Percentiles rank a stretch among this genome's conserved stretches.
phyloP scores from a whole-genome alignment of 2,113 vertebrate genomes.

The Conger conger region DNA sequence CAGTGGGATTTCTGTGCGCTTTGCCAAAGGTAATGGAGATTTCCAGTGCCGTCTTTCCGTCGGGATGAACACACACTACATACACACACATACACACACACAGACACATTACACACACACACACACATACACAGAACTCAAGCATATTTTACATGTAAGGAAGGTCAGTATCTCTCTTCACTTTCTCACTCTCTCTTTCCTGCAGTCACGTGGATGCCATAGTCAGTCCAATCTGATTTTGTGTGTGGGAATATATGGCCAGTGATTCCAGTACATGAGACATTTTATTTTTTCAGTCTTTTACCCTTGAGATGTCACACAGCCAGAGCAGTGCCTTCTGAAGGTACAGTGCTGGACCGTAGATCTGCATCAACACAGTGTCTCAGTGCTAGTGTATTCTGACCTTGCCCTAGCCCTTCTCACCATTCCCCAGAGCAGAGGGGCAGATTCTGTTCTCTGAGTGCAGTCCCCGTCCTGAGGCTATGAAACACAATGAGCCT shows the following conservation, averaged over 20 bases:
- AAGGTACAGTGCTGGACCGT: background rate
- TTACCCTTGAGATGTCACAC: background rate
- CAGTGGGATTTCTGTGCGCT: conserved; percentile 22
- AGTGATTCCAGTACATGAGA: background rate
- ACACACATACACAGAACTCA: background rate
- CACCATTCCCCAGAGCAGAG: background rate
- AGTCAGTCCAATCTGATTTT: background rate
- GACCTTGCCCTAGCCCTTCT: background rate
- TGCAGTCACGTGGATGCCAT: background rate
- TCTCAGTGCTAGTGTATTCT: background rate
- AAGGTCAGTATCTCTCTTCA: background rate
- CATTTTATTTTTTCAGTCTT: background rate
- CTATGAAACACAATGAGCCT: background rate
- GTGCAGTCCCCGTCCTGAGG: conserved; percentile 6
- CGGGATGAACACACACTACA: background rate
- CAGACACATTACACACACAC: background rate
- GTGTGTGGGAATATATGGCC: background rate
- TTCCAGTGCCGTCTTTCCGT: background rate
- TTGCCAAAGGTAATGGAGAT: background rate
- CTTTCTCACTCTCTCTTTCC: background rate
- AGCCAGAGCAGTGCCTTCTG: background rate
- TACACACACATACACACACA: background rate
- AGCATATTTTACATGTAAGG: background rate
- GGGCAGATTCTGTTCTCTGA: conserved; percentile 13
- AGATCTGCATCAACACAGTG: background rate